A percentile compares a stretch with the other conserved stretches of the same genome.
Evolutionary conservation across 2,888 invertebrate species (phyloP).

Genomic region (Diogma glabrata): DNA sequence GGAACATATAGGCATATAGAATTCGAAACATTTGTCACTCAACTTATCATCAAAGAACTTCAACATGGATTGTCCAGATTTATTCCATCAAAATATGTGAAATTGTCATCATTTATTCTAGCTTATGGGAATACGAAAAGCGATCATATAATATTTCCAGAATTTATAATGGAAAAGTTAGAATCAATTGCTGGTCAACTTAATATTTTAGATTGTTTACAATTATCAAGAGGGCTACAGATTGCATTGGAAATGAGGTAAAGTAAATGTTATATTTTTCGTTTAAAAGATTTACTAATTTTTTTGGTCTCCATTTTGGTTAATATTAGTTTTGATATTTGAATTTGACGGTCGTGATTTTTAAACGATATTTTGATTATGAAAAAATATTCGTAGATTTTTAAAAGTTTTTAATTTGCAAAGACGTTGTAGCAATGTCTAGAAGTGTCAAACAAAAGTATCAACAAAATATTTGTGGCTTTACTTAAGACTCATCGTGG

Average conservation of each 20-base stretch:
- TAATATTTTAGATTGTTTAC: conserved; percentile 32
- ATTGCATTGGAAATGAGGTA: conserved; percentile 31
- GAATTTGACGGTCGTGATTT: no score
- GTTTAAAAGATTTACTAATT: no score
- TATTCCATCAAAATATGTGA: conserved; percentile 35
- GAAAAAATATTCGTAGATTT: no score
- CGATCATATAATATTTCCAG: conserved; percentile 25
- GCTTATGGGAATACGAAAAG: conserved; percentile 34
- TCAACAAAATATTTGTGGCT: no score
- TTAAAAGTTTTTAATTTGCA: no score
- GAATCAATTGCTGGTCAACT: conserved; percentile 35
- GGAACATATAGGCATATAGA: conserved; percentile 39
- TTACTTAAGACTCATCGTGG: no score
- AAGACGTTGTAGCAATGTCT: no score
- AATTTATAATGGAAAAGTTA: conserved; percentile 32
- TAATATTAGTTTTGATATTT: no score
- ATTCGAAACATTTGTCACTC: conserved; percentile 37
- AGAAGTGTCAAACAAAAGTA: no score
- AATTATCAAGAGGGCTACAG: conserved; percentile 37
- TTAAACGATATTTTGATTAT: no score
- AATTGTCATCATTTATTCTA: conserved; percentile 36
- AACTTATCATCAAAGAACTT: conserved; percentile 32
- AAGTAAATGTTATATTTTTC: no score
- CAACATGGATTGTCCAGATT: conserved; percentile 29
- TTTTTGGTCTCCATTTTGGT: no score